Evolutionary conservation across 1,140 invertebrate species (phyloP).

Genomic region (Lepidurus packardi): DNA sequence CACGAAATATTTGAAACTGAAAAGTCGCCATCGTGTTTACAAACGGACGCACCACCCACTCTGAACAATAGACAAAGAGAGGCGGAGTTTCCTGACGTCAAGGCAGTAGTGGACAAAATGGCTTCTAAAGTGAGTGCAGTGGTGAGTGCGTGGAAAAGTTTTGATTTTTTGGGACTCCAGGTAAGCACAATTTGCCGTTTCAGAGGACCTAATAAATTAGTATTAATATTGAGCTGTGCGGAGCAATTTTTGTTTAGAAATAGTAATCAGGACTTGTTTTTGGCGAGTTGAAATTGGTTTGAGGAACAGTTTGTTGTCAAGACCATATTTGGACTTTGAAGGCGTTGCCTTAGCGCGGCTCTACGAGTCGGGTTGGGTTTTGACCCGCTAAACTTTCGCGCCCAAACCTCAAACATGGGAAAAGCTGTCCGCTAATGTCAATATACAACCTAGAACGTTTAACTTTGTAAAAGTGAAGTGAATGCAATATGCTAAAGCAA

Average conservation of each 20-base stretch:
- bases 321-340: not conserved
- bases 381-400: not conserved
- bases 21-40: constrained; percentile 18
- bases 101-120: constrained; percentile 42
- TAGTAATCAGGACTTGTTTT: not conserved
- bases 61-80: not conserved
- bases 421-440: no score
- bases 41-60: not conserved
- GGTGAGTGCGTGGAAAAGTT: constrained; percentile 50
- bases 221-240: not conserved
- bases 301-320: constrained; percentile 1
- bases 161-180: constrained; percentile 49
- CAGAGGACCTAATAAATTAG: not conserved
- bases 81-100: constrained; percentile 9
- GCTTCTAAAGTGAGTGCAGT: constrained; percentile 50
- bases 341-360: not conserved
- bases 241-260: not conserved
- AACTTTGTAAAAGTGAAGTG: no score
- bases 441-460: no score
- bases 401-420: not conserved
- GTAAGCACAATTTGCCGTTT: constrained; percentile 39
- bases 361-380: not conserved
- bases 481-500: no score
- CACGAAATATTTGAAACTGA: constrained; percentile 3
- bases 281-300: not conserved